Evolutionary conservation across 2,888 invertebrate species (phyloP), one percentile per base, ranked within the genome.

Genomic region (Conomelus anceps): DNA sequence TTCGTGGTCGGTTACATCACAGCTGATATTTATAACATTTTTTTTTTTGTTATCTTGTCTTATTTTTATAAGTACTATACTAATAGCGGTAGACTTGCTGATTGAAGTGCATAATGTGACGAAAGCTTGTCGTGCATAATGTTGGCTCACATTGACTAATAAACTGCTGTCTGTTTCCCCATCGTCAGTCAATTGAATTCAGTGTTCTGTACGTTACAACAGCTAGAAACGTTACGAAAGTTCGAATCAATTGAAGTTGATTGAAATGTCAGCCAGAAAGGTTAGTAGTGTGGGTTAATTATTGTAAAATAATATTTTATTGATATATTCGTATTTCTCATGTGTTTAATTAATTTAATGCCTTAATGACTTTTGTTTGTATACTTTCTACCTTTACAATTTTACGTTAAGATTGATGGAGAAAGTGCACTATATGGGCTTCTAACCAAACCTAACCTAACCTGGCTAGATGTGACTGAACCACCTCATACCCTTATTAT

Each of bases 1-100:
- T 20, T 3, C 85, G 3, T 87, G 88, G 23, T 89, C 88, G 23
- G 88, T 89, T 6, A 88, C 89, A 9, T 63, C 63, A 63, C 63
- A n/a, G n/a, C 9, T 63, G 63, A 63, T 63, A 63, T 63, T 63
- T 63, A n/a, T 63, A 63, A 63, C 63, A 7, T 63, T 63, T 4
- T 63, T 63, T 4, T 63, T 7, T 4, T n/a, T 63, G 63, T 63
- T 63, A 63, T 63, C 63, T 63, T n/a, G 63, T 63, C 63, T 63
- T n/a, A 63, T n/a, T 63, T 1, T 63, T 63, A 63, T 63, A 34
- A 34, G 34, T 7, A 11, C 26, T 26, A 7, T 26, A n/a, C n/a
- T n/a, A n/a, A 11, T 63, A n/a, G 1, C 0, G n/a, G 20, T 13
- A 3, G 3, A 63, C n/a, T 63, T n/a, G 63, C 63, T 63, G 63